Evolutionary conservation across 1,140 invertebrate genomes (phyloP), one percentile per base, ranked within the genome.

Genomic region (Littorina saxatilis): DNA sequence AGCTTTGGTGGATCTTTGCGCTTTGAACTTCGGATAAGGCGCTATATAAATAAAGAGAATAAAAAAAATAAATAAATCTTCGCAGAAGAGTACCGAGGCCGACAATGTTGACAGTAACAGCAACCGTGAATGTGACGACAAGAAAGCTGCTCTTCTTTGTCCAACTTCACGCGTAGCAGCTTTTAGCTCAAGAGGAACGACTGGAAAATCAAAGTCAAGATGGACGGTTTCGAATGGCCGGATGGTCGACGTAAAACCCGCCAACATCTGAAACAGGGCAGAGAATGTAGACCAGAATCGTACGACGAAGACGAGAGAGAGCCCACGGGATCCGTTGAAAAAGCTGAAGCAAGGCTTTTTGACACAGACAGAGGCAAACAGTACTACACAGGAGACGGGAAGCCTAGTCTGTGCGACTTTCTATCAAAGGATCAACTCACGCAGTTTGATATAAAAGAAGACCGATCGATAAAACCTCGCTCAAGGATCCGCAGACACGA

Each of bases 31-130:
- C n/a, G n/a, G n/a, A n/a, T n/a, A n/a, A n/a, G n/a, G n/a, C n/a
- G n/a, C n/a, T n/a, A n/a, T n/a, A n/a, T n/a, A n/a, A n/a, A n/a
- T n/a, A n/a, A n/a, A n/a, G n/a, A n/a, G n/a, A n/a, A n/a, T n/a
- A n/a, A n/a, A n/a, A n/a, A n/a, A n/a, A n/a, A n/a, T n/a, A n/a
- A n/a, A n/a, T n/a, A n/a, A n/a, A n/a, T n/a, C n/a, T n/a, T n/a
- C n/a, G n/a, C n/a, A n/a, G n/a, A n/a, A n/a, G n/a, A n/a, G n/a
- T n/a, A n/a, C n/a, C n/a, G n/a, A n/a, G n/a, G n/a, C n/a, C n/a
- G n/a, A n/a, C n/a, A n/a, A n/a, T n/a, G n/a, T n/a, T n/a, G 68
- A 72, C 40, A 72, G 68, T 27, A 37, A 72, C n/a, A 72, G 68
- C 68, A 72, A 37, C 68, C 15, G 68, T 27, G 68, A 37, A 37